phyloP scores from a whole-genome alignment of 2,888 invertebrate species.

The Scaptodrosophila latifasciaeformis region DNA sequence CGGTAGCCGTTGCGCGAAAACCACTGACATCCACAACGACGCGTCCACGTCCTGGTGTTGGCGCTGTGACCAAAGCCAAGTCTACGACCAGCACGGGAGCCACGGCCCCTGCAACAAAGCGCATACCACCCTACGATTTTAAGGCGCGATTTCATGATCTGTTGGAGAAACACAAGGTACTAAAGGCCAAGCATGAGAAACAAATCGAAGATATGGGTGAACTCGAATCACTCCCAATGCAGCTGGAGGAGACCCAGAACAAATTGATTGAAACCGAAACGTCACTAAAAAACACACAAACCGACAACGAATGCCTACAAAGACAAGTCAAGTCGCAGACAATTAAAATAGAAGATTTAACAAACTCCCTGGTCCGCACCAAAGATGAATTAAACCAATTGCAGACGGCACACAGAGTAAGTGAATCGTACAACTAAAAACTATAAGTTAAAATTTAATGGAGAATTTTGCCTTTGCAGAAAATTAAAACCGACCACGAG shows the following conservation, averaged over 20 bases:
- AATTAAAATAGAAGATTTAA: constrained; percentile 63
- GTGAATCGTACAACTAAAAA: not conserved
- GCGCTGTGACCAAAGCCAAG: constrained; percentile 18
- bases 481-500: constrained; percentile 54
- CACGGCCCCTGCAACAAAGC: constrained; percentile 66
- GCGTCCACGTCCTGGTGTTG: constrained; percentile 22
- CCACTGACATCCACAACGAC: not conserved
- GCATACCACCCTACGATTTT: constrained; percentile 80
- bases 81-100: not conserved
- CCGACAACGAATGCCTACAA: constrained; percentile 64
- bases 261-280: constrained; percentile 66
- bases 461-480: constrained; percentile 48
- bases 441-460: not conserved
- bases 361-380: constrained; percentile 58
- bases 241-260: constrained; percentile 76
- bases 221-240: constrained; percentile 76
- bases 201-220: constrained; percentile 76
- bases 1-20: too few relatives aligned
- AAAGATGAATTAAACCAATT: constrained; percentile 63
- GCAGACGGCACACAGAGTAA: constrained; percentile 6
- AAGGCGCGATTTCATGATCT: constrained; percentile 81
- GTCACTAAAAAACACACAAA: constrained; percentile 55
- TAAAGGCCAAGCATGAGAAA: constrained; percentile 77
- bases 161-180: constrained; percentile 77
- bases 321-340: constrained; percentile 61